Conservation (phyloP, 2,113 vertebrate species). For the Pteropus alecto region DNA sequence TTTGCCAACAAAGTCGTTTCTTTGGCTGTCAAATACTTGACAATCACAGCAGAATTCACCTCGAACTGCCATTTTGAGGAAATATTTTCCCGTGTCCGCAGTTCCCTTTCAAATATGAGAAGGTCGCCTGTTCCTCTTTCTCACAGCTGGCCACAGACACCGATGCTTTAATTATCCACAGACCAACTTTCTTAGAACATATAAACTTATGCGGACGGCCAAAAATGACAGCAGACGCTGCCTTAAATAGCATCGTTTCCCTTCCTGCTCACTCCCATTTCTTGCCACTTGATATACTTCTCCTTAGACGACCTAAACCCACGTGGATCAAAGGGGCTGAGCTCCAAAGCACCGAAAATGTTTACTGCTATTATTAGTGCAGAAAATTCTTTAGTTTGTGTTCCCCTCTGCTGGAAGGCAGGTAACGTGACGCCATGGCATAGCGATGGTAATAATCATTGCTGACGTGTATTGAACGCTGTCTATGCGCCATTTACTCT, state of each 20-base stretch:
- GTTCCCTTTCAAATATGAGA: slow-evolving; percentile 53
- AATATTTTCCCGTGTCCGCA: background rate
- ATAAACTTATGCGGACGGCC: no score
- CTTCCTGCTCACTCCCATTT: rapidly evolving
- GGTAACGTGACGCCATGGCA: background rate
- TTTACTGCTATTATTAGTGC: background rate
- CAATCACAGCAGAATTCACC: background rate
- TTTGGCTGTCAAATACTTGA: background rate
- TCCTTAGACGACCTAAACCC: background rate
- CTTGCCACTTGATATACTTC: background rate
- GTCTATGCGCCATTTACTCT: background rate
- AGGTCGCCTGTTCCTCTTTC: slow-evolving; percentile 40
- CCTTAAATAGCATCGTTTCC: background rate
- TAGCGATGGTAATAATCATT: background rate
- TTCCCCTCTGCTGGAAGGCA: background rate
- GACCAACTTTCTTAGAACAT: background rate
- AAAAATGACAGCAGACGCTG: background rate
- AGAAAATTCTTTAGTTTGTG: background rate
- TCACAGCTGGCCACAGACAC: background rate
- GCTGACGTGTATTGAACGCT: no score
- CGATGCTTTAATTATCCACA: background rate
- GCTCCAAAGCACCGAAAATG: background rate
- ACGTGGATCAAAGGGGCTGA: rapidly evolving
- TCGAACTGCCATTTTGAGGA: background rate
- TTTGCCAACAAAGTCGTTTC: background rate